Conservation (phyloP, 1,140 invertebrate species). For the Penaeus chinensis region DNA sequence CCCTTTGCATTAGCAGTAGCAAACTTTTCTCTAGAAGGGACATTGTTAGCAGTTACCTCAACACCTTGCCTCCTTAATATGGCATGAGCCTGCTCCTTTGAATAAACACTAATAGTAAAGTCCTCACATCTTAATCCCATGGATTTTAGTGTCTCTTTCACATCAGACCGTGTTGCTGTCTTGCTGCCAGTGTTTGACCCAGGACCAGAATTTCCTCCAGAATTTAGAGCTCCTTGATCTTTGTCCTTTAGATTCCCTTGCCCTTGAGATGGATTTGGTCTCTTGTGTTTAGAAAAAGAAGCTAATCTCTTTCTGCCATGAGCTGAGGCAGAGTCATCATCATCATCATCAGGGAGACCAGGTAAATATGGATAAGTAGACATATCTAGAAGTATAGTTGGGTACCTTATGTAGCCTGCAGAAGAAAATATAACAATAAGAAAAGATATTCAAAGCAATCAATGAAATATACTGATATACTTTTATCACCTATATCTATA, state of each 20-base stretch:
- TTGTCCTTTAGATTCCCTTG: conserved; percentile 32
- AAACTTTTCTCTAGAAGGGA: conserved; percentile 43
- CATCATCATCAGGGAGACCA: conserved; percentile 55
- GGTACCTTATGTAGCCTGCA: conserved; percentile 58
- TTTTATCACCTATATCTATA: too few species aligned
- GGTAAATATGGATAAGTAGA: conserved; percentile 61
- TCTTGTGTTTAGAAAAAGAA: conserved; percentile 49
- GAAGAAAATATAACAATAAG: neutral
- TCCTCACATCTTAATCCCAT: conserved; percentile 64
- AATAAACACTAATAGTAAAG: conserved; percentile 64
- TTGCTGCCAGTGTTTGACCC: conserved; percentile 22
- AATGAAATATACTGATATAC: neutral
- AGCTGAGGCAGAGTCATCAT: conserved; percentile 55
- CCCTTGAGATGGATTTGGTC: conserved; percentile 20
- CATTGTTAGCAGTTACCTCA: conserved; percentile 60
- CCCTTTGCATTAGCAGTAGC: conserved; percentile 30
- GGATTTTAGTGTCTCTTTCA: conserved; percentile 63
- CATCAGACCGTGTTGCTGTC: conserved; percentile 59
- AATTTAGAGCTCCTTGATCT: neutral
- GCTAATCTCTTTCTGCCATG: conserved; percentile 56
- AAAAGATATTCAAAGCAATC: conserved; percentile 5
- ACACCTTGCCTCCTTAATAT: conserved; percentile 62
- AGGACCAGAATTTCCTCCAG: conserved; percentile 16
- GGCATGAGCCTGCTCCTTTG: conserved; percentile 63
- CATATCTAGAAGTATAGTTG: conserved; percentile 61